These are phyloP conservation scores for Rhinichthys klamathensis DNA, from an alignment of 2,113 vertebrate genomes.

Conservation along the genomic window DNA sequence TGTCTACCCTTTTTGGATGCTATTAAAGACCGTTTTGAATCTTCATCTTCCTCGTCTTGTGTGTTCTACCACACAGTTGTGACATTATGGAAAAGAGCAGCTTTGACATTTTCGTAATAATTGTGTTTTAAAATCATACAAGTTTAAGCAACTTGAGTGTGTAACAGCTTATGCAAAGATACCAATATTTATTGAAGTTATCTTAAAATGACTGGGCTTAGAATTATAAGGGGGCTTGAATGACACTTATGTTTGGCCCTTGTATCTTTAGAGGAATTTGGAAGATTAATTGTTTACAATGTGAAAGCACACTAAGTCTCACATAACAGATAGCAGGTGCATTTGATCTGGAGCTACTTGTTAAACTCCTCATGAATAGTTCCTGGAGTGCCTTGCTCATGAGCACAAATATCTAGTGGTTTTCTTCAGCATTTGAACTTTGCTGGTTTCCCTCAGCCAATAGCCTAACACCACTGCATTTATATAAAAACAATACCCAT, in stretches of 20 bases:
- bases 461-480: not conserved
- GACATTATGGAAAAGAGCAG: not conserved
- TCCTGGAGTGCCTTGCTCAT: not conserved
- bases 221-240: not conserved
- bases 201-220: not conserved
- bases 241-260: not conserved
- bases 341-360: not conserved
- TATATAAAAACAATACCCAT: not conserved
- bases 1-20: too few species aligned
- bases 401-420: not conserved
- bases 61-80: too few species aligned
- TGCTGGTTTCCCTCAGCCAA: not conserved
- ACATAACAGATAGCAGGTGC: not conserved
- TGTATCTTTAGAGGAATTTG: not conserved
- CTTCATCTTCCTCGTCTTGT: too few species aligned
- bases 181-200: not conserved
- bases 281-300: not conserved
- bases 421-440: not conserved
- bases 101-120: not conserved
- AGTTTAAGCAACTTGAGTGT: not conserved
- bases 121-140: not conserved
- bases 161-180: not conserved
- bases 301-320: not conserved
- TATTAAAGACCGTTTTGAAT: too few species aligned
- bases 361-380: not conserved